phyloP scores from a whole-genome alignment of 1,140 invertebrate genomes.

The Saccostrea glomerata region DNA sequence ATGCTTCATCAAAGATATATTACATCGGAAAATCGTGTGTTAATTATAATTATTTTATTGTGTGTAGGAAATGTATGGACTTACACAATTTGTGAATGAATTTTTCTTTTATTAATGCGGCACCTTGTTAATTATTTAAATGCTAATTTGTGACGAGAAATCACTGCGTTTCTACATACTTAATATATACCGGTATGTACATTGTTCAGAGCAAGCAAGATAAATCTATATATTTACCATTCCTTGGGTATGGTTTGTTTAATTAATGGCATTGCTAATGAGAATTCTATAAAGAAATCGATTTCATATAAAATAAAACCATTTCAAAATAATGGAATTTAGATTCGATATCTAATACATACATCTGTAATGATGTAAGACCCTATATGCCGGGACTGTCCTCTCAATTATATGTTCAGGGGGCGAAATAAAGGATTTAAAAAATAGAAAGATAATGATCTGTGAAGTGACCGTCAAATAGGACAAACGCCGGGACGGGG shows the following conservation, averaged over 20 bases:
- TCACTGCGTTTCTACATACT: too few relatives aligned
- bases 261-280: constrained; percentile 10
- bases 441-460: constrained; percentile 15
- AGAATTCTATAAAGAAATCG: background rate
- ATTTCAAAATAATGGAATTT: background rate
- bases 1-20: constrained; percentile 29
- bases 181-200: too few relatives aligned
- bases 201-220: background rate
- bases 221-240: constrained; percentile 5
- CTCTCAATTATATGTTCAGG: background rate
- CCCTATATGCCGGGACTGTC: background rate
- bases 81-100: background rate
- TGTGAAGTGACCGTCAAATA: constrained; percentile 5
- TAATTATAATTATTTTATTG: constrained; percentile 8
- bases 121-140: too few relatives aligned
- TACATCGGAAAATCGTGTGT: background rate
- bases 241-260: background rate
- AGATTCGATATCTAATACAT: background rate
- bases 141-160: too few relatives aligned
- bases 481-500: background rate
- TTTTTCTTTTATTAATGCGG: too few relatives aligned
- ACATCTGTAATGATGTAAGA: background rate
- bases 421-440: background rate
- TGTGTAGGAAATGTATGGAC: background rate
- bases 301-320: background rate